These are phyloP conservation scores for Empidonax traillii DNA, from an alignment of 2,113 vertebrate genomes.

Conservation along the genomic window DNA sequence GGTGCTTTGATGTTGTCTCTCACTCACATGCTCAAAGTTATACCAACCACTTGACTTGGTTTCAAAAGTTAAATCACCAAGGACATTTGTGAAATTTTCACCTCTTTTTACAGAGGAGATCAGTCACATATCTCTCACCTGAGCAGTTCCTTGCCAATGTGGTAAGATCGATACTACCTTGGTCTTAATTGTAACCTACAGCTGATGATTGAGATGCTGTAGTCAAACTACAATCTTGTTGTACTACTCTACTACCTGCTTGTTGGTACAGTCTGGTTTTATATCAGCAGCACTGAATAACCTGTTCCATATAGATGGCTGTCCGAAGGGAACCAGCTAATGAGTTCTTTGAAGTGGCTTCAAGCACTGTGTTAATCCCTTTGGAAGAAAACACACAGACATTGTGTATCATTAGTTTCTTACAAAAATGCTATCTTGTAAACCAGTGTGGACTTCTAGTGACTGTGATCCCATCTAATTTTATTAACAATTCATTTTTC, in stretches of 20 bases:
- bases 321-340: not conserved
- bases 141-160: not conserved
- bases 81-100: not conserved
- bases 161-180: fast-evolving
- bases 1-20: not conserved
- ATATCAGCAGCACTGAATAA: not conserved
- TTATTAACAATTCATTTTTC: not conserved
- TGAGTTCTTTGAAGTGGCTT: not conserved
- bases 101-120: not conserved
- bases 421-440: not conserved
- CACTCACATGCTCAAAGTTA: not conserved
- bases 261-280: not conserved
- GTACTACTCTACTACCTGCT: not conserved
- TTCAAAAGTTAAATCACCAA: not conserved
- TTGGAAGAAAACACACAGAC: not conserved
- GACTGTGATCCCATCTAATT: not conserved
- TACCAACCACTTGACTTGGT: not conserved
- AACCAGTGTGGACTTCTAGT: not conserved
- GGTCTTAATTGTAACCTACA: not conserved
- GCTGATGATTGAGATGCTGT: not conserved
- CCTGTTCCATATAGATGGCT: not conserved
- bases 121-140: not conserved
- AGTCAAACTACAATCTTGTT: not conserved
- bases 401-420: not conserved
- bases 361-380: not conserved